Evolutionary conservation across 2,888 invertebrate species (phyloP), one percentile per base, ranked within the genome.

Genomic region (Selenia dentaria): DNA sequence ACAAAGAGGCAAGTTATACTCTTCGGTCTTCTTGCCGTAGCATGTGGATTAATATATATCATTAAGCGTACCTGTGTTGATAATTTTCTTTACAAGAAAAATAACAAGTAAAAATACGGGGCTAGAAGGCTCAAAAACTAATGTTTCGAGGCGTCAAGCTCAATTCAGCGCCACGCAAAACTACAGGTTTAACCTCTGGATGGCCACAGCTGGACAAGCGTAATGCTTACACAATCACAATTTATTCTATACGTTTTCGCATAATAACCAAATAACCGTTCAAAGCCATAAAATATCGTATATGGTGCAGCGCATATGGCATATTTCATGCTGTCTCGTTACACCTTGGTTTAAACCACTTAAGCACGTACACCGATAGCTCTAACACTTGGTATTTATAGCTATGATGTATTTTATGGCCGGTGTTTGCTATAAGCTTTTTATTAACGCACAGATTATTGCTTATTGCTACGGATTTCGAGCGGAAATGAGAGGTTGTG

Each of bases 311-410:
- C 25, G 24, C 22, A 31, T 10, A 43, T 8, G 13, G 8, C 26
- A 24, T 44, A 28, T 38, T 44, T 38, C 12, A 26, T 22, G 16
- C 18, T 14, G 6, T 14, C 40, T 32, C 33, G 25, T 26, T 40
- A 27, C 13, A 36, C 36, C 40, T 46, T 40, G 27, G 40, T 40
- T 46, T 45, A 35, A 32, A 27, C 46, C 46, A 40, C 40, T 46
- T 46, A 40, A 22, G 46, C 46, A 46, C 46, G 46, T 46, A 32
- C 34, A 18, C 13, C 38, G 33, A 29, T 38, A 24, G 36, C 28
- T 29, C 46, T 32, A 46, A 22, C 46, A 35, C 39, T 40, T 36
- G 32, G 13, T 46, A 46, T 46, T 46, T 46, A 46, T 46, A 36
- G 36, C 18, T 26, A 0, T 10, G 16, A 31, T 35, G 35, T 33